A percentile compares a stretch with the other conserved stretches of the same genome.
Evolutionary conservation across 2,113 vertebrate species (phyloP).

Genomic region (Indicator maculatus): DNA sequence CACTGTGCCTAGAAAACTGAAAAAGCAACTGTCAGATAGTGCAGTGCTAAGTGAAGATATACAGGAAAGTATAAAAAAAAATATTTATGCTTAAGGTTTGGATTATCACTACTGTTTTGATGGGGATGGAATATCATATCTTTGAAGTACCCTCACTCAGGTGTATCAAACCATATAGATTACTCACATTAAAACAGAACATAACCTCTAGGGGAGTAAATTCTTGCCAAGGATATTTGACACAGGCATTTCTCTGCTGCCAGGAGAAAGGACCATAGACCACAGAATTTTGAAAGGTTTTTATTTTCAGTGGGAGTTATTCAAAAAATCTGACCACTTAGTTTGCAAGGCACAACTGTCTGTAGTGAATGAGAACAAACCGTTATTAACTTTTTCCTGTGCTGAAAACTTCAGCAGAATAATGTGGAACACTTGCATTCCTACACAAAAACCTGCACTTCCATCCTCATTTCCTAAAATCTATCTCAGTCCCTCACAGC

Average conservation of each 20-base stretch:
- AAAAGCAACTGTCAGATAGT: not conserved
- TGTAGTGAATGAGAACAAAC: not conserved
- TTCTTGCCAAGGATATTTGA: not conserved
- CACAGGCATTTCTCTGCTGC: not conserved
- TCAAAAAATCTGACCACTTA: not conserved
- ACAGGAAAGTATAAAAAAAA: not conserved
- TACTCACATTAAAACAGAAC: not conserved
- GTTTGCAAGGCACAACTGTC: not conserved
- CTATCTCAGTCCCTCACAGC: not conserved
- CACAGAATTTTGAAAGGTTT: constrained; percentile 6
- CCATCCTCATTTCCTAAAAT: not conserved
- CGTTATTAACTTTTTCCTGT: not conserved
- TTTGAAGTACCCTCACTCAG: not conserved
- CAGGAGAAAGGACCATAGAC: not conserved
- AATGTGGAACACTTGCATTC: not conserved
- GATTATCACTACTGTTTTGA: not conserved
- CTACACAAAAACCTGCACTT: not conserved
- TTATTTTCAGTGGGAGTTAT: not conserved
- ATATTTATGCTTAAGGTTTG: not conserved
- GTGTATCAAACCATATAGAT: not conserved
- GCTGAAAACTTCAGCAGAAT: not conserved
- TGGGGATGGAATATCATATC: not conserved
- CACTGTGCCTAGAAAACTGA: not conserved
- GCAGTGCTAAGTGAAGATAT: not conserved
- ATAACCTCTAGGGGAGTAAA: not conserved